Base-by-base conservation (phyloP, 2,113 vertebrate genomes). In the Leuciscus idus region DNA sequence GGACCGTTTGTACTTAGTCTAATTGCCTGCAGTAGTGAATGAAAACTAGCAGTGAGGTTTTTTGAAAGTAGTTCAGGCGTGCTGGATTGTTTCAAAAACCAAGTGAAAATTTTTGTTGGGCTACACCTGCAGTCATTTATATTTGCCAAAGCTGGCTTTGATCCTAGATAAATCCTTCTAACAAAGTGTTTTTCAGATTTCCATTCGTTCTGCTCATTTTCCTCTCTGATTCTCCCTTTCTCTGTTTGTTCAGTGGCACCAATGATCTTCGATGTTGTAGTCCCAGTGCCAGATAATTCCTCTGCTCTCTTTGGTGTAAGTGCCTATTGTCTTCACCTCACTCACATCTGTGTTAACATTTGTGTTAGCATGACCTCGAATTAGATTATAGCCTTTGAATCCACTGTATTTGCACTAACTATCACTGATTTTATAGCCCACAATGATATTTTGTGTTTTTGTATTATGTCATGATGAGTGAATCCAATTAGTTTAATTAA, bases 251-350 rank as follows among this genome's bases (percentile, higher is more conserved):
- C 94, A 99, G 98, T 93, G 93, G 97, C 97, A 93, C 90, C 93
- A 92, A 96, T 97, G 87, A 92, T 92, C 91, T 96, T 97, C 89
- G 95, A 95, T 95, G 96, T 92, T 96, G 96, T 96, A 96, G 97
- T 93, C 92, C 95, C 92, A 92, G 92, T 95, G 76, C 94, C 96
- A 74, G 96, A 97, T 96, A 96, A 94, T 94, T 96, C 95, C 93
- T 97, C 97, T 96, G 95, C 95, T 87, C 57, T 93, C 59, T 98
- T 96, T 96, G 95, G 97, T 97, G 98, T 99, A 94, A 98, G 96
- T 84, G 55, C 43, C n/a, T 82, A 23, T 43, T 50, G 30, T 87
- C 57, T 85, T 55, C 36, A 48, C 68, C 26, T 76, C 19, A 61
- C 48, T 33, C n/a, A 88, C 68, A 48, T 82, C 61, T 80, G 39